phyloP scores from a whole-genome alignment of 2,797 vertebrate species.

The Gymnodraco acuticeps region DNA sequence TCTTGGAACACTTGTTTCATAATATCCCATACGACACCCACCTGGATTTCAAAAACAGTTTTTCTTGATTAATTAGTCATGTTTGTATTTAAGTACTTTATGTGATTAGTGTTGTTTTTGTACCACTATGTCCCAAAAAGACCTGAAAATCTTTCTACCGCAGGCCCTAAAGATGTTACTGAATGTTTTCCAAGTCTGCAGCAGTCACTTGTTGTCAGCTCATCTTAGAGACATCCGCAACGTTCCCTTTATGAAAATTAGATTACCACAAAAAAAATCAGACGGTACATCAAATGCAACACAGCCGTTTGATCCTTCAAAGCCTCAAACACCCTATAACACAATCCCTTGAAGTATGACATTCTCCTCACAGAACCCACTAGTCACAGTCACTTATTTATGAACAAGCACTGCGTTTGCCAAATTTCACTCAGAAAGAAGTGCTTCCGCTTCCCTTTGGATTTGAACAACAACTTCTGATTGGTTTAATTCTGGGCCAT shows the following conservation, averaged over 20 bases:
- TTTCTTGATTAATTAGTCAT: background rate
- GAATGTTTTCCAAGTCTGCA: constrained; percentile 20
- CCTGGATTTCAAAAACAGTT: constrained; percentile 5
- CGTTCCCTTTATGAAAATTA: constrained; percentile 69
- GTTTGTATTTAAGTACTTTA: background rate
- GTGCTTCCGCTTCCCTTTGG: constrained; percentile 55
- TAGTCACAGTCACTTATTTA: constrained; percentile 71
- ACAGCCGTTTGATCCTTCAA: constrained; percentile 68
- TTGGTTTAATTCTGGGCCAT: constrained; percentile 66
- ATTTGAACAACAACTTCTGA: constrained; percentile 44
- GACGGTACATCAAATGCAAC: constrained; percentile 73
- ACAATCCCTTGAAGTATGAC: constrained; percentile 64
- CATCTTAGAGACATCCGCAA: constrained; percentile 47
- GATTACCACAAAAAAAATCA: constrained; percentile 68
- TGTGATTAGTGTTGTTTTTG: background rate
- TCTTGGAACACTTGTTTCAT: constrained; percentile 8
- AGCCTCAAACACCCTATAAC: constrained; percentile 53
- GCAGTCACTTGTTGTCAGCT: constrained; percentile 55
- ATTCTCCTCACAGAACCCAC: constrained; percentile 54
- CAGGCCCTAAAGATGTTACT: constrained; percentile 10
- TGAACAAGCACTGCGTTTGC: constrained; percentile 51
- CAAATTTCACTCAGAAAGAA: constrained; percentile 59
- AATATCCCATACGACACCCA: constrained; percentile 26
- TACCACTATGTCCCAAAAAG: constrained; percentile 3
- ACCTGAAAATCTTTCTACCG: background rate